Evolutionary conservation across 2,797 vertebrate genomes (phyloP).

Genomic region (Gadopsis marmoratus): DNA sequence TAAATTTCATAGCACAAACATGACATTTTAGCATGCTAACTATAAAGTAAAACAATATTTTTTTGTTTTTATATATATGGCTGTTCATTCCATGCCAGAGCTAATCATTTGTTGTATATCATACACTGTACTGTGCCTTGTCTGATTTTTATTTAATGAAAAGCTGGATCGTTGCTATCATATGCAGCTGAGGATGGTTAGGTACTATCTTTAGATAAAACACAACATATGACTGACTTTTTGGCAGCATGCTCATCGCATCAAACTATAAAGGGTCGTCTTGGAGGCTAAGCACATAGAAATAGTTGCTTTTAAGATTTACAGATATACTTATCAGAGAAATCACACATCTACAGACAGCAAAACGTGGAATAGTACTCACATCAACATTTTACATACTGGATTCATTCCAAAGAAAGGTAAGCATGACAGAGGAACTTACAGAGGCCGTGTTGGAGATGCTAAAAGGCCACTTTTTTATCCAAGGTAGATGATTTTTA

Average conservation of each 20-base stretch:
- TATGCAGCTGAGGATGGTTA: constrained; percentile 26
- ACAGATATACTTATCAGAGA: constrained; percentile 62
- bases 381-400: constrained; percentile 60
- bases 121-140: constrained; percentile 46
- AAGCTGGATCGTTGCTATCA: constrained; percentile 33
- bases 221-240: constrained; percentile 60
- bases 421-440: constrained; percentile 60
- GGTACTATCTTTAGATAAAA: constrained; percentile 60
- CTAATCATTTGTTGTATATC: constrained; percentile 48
- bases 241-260: constrained; percentile 77
- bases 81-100: constrained; percentile 82
- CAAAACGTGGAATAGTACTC: constrained; percentile 59
- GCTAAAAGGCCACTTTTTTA: constrained; percentile 84
- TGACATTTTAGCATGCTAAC: constrained; percentile 64
- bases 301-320: constrained; percentile 58
- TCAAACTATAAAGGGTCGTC: constrained; percentile 64
- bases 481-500: constrained; percentile 77
- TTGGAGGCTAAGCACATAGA: constrained; percentile 63
- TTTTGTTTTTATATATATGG: constrained; percentile 66
- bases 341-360: constrained; percentile 70
- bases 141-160: constrained; percentile 38
- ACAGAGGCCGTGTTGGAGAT: constrained; percentile 73
- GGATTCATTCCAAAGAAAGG: constrained; percentile 58
- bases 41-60: constrained; percentile 52
- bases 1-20: constrained; percentile 53